Conservation (phyloP, 2,797 vertebrate species). For the Hippopotamyrus pictus region DNA sequence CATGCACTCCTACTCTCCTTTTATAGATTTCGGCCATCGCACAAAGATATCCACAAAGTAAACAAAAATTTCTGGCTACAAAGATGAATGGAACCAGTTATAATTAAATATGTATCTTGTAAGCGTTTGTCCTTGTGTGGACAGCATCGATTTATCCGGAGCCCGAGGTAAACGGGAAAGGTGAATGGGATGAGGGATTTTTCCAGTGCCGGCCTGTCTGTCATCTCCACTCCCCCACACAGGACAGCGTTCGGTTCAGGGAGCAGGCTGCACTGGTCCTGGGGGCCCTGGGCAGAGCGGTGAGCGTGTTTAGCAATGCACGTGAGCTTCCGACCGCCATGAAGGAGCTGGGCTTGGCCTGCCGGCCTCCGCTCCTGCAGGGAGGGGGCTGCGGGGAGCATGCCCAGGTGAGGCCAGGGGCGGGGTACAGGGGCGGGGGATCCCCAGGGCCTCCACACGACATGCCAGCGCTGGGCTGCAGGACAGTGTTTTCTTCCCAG, state of each 20-base stretch:
- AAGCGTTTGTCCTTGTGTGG: neutral
- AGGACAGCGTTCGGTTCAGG: conserved; percentile 79
- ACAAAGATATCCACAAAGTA: neutral
- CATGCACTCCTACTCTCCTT: neutral
- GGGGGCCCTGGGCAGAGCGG: conserved; percentile 65
- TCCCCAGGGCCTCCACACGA: neutral
- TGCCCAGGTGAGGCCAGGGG: conserved; percentile 48
- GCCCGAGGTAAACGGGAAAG: neutral
- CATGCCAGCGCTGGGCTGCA: neutral
- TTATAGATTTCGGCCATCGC: neutral
- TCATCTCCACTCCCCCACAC: neutral
- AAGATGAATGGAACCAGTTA: neutral
- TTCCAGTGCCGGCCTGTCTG: neutral
- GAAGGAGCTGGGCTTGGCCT: conserved; percentile 53
- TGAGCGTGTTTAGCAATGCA: conserved; percentile 62
- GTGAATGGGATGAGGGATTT: neutral
- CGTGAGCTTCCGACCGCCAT: conserved; percentile 51
- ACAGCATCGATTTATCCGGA: neutral
- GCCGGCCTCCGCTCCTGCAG: conserved; percentile 50
- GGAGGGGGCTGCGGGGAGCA: conserved; percentile 48
- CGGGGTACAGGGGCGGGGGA: neutral
- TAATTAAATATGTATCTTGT: neutral
- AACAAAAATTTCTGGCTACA: neutral
- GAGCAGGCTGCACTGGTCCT: conserved; percentile 66
- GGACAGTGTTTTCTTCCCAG: conserved; percentile 43